phyloP scores from a whole-genome alignment of 2,888 invertebrate species.

The Pasiphila rectangulata region DNA sequence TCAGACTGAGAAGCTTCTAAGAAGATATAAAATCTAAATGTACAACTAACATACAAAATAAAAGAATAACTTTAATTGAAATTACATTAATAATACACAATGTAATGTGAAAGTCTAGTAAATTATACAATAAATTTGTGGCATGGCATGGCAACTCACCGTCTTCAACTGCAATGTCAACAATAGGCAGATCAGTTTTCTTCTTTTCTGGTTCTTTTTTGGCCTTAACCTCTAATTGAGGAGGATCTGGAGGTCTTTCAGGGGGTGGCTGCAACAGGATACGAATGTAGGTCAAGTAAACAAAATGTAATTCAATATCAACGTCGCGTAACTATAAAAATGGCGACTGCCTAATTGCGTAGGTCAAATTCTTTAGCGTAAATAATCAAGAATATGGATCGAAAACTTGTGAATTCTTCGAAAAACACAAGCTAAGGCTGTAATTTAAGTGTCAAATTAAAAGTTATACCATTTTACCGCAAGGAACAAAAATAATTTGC shows the following conservation, averaged over 20 bases:
- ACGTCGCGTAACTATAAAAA: constrained; percentile 38
- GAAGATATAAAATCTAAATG: too few species aligned
- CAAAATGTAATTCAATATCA: constrained; percentile 33
- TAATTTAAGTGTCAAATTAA: not conserved
- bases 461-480: constrained; percentile 8
- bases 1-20: too few species aligned
- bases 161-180: constrained; percentile 59
- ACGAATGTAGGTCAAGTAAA: constrained; percentile 39
- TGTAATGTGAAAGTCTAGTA: not conserved
- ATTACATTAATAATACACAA: not conserved
- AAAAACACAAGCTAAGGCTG: not conserved
- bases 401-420: not conserved
- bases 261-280: constrained; percentile 43
- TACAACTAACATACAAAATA: too few species aligned
- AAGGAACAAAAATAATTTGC: constrained; percentile 27
- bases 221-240: constrained; percentile 45
- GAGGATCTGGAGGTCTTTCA: constrained; percentile 39
- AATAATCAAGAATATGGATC: constrained; percentile 1
- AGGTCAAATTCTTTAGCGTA: constrained; percentile 23
- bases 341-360: constrained; percentile 46
- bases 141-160: constrained; percentile 45
- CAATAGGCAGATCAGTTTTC: constrained; percentile 54
- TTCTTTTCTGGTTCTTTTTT: constrained; percentile 47
- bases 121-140: constrained; percentile 2
- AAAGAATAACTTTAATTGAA: too few species aligned